These are phyloP conservation scores for Amblyopsis hoosieri DNA, from an alignment of 2,797 vertebrate genomes.

Conservation along the genomic window DNA sequence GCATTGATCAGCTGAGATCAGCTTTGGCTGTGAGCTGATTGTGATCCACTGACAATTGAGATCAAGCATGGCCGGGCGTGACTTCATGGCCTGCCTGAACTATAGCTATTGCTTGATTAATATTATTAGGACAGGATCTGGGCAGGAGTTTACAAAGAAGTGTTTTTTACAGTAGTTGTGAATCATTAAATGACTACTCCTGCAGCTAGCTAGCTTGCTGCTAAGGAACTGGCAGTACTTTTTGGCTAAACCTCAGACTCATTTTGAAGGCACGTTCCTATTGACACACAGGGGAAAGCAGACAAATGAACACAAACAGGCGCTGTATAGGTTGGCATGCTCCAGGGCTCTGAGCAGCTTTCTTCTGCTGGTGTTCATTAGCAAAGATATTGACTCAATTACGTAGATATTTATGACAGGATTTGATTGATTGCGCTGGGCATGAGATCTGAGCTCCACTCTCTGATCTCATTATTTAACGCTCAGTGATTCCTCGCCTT, in stretches of 20 bases:
- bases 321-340: constrained; percentile 1
- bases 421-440: constrained; percentile 35
- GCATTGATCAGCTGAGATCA: no score
- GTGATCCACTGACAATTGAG: no score
- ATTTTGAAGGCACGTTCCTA: constrained; percentile 1
- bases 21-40: no score
- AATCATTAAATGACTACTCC: no score
- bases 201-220: no score
- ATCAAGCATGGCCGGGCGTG: no score
- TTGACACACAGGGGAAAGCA: not conserved
- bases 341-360: not conserved
- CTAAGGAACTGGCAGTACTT: no score
- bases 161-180: no score
- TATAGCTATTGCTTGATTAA: no score
- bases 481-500: constrained; percentile 39
- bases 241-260: not conserved
- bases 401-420: constrained; percentile 33
- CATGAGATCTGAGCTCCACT: constrained; percentile 39
- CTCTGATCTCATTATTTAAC: constrained; percentile 35
- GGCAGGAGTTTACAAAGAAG: no score
- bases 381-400: not conserved
- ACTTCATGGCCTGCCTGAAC: no score
- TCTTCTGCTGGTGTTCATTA: constrained; percentile 14
- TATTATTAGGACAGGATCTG: no score
- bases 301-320: not conserved